A percentile compares a stretch with the other conserved stretches of the same genome.
These are phyloP conservation scores for Leucophora obtusa DNA, from an alignment of 2,888 invertebrate species.

Conservation along the genomic window DNA sequence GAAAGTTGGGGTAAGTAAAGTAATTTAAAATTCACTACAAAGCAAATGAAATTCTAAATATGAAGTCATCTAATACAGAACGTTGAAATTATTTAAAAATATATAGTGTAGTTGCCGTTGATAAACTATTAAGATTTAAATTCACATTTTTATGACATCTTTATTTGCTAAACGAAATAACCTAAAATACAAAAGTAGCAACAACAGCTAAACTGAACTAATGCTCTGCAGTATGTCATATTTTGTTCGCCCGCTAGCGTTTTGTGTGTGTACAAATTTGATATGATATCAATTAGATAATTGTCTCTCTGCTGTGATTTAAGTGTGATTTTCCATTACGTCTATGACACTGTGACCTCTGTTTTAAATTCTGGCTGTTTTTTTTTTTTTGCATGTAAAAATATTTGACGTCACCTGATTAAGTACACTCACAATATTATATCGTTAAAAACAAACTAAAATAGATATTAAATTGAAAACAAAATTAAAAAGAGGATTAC, in stretches of 20 bases:
- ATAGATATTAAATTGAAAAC: no score
- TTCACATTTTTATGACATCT: constrained; percentile 29
- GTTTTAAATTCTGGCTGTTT: constrained; percentile 43
- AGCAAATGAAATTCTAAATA: neutral
- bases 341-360: constrained; percentile 64
- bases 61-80: neutral
- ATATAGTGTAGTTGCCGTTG: constrained; percentile 41
- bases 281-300: constrained; percentile 64
- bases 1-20: constrained; percentile 90
- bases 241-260: neutral
- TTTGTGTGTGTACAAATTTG: constrained; percentile 25
- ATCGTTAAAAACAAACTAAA: no score
- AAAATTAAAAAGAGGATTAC: no score
- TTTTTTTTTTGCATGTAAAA: constrained; percentile 14
- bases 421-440: no score
- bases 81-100: neutral
- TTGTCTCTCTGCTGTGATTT: constrained; percentile 55
- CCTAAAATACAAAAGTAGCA: constrained; percentile 20
- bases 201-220: constrained; percentile 10
- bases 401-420: no score
- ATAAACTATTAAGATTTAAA: constrained; percentile 53
- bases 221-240: neutral
- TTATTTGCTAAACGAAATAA: constrained; percentile 25
- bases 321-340: constrained; percentile 63
- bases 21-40: neutral